Evolutionary conservation across 2,797 vertebrate genomes (phyloP), one percentile per base, ranked within the genome.

Genomic region (Cuculus canorus): DNA sequence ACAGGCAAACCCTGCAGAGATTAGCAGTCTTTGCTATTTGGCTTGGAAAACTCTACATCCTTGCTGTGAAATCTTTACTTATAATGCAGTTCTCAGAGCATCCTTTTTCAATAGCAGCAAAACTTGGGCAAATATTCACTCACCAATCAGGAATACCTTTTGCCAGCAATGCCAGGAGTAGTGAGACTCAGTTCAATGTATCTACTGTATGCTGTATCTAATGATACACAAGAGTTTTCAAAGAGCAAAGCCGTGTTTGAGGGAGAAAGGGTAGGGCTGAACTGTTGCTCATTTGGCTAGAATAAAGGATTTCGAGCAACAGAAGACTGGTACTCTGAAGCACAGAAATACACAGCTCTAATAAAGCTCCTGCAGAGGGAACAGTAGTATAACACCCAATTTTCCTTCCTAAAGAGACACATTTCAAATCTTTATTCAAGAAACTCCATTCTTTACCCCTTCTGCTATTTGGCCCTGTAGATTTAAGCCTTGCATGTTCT

Each of bases 221-320:
- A 48, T 48, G 19, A 54, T 15, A 45, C 11, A 28, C 0, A 0
- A 10, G 33, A 61, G n/a, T 61, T 61, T 78, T 39, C 52, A 61
- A 54, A 65, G 48, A 13, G 64, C 13, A 53, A 47, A 88, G 61
- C 0, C 0, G 27, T 47, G 39, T 45, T 24, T 54, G 73, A 88
- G 57, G 64, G 47, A 82, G 79, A 88, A 89, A 47, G 54, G 56
- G 54, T 93, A 78, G 61, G 57, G 72, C 2, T 41, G 76, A 71
- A 61, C 41, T 45, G n/a, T 28, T 78, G 59, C 61, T 93, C 69
- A 81, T 27, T 72, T 92, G 79, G 79, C 69, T 69, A 35, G 57
- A 93, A 48, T n/a, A 76, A 95, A 82, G 61, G 28, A 50, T 93
- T 94, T 92, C 9, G 0, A 94, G 71, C 60, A 93, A 92, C 41